Percentiles rank a stretch among this genome's conserved stretches.
These are phyloP conservation scores for Colaptes auratus DNA, from an alignment of 2,113 vertebrate genomes.

Conservation along the genomic window DNA sequence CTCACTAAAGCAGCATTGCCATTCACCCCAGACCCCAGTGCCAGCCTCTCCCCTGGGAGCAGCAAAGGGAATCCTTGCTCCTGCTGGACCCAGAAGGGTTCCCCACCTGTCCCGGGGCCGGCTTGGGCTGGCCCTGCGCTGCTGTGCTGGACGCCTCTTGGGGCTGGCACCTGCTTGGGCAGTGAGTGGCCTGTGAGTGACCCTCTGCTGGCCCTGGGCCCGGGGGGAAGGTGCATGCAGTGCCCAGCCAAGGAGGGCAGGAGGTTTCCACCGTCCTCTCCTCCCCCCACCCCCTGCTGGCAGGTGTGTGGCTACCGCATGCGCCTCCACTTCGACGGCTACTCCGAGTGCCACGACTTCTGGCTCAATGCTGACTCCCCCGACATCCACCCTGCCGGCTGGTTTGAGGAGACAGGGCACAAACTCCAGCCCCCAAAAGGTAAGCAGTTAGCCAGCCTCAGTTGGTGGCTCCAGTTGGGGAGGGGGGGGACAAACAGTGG, in stretches of 20 bases:
- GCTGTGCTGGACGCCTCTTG: not conserved
- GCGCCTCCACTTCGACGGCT: conserved; percentile 96
- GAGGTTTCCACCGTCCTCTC: not conserved
- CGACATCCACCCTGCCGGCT: conserved; percentile 91
- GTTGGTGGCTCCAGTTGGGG: not conserved
- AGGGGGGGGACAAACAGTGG: not conserved
- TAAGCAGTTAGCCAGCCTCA: conserved; percentile 62
- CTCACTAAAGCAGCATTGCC: not conserved
- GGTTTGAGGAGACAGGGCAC: conserved; percentile 95
- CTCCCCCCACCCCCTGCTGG: not conserved
- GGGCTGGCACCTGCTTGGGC: not conserved
- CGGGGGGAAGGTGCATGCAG: fast-evolving
- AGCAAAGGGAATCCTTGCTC: not conserved
- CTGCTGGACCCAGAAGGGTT: not conserved
- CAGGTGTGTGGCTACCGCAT: conserved; percentile 95
- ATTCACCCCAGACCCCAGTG: not conserved
- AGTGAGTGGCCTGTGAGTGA: not conserved
- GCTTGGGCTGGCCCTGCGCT: not conserved
- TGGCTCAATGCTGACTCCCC: conserved; percentile 96
- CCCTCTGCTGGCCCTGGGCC: not conserved
- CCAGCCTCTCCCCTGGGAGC: not conserved
- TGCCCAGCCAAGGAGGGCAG: not conserved
- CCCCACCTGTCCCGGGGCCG: not conserved
- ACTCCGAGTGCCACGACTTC: conserved; percentile 97
- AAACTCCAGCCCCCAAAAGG: conserved; percentile 96